A percentile compares a stretch with the other conserved stretches of the same genome.
phyloP scores from a whole-genome alignment of 2,888 invertebrate species.

The Peribatodes rhomboidaria region DNA sequence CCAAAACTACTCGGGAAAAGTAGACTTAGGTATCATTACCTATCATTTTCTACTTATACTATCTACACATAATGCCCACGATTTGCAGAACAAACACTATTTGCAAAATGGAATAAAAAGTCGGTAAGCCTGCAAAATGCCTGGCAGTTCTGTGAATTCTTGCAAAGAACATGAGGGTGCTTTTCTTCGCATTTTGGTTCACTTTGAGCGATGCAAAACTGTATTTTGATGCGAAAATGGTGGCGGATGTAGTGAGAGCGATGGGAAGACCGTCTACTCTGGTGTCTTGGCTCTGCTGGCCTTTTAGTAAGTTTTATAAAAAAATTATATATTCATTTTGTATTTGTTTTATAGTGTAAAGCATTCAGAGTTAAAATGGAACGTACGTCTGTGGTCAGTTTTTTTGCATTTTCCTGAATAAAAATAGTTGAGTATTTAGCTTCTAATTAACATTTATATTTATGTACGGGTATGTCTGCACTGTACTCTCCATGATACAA shows the following conservation, averaged over 20 bases:
- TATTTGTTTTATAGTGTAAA: too few relatives aligned
- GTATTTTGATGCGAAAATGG: slow-evolving; percentile 53
- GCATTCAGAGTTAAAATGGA: too few relatives aligned
- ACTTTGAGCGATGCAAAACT: slow-evolving; percentile 49
- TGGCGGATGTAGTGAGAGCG: slow-evolving; percentile 64
- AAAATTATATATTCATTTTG: too few relatives aligned
- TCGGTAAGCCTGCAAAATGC: slow-evolving; percentile 11
- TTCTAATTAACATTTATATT: too few relatives aligned
- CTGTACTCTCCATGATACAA: too few relatives aligned
- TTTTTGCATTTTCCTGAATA: too few relatives aligned
- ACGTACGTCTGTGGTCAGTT: too few relatives aligned
- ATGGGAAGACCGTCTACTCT: slow-evolving; percentile 63
- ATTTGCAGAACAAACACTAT: slow-evolving; percentile 49
- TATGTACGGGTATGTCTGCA: too few relatives aligned
- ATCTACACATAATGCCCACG: slow-evolving; percentile 31
- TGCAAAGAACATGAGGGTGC: slow-evolving; percentile 38
- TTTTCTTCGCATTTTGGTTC: slow-evolving; percentile 42
- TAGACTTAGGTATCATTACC: not conserved
- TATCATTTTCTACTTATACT: not conserved
- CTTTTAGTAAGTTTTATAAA: slow-evolving; percentile 59
- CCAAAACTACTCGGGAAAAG: too few relatives aligned
- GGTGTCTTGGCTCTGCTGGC: slow-evolving; percentile 67
- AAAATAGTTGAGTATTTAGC: too few relatives aligned
- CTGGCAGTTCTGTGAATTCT: slow-evolving; percentile 15
- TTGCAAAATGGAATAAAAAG: slow-evolving; percentile 26